A percentile compares a stretch with the other conserved stretches of the same genome.
Conservation (phyloP, 1,140 invertebrate species). For the Apocrypta bakeri region DNA sequence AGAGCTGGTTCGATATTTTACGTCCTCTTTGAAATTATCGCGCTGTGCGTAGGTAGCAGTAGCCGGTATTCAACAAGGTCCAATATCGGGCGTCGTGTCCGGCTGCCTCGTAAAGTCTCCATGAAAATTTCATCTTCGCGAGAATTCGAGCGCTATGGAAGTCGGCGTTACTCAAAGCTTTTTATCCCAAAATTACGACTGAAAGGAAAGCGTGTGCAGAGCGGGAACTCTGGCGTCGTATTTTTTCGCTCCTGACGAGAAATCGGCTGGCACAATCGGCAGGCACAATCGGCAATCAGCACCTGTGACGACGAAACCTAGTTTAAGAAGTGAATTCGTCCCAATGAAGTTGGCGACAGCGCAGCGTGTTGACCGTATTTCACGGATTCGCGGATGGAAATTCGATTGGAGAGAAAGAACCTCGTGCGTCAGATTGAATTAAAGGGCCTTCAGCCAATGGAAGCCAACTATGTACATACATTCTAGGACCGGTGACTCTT, state of each 20-base stretch:
- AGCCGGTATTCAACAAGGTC: too few relatives aligned
- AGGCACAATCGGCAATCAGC: too few relatives aligned
- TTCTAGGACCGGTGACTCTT: background rate
- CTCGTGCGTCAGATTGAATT: conserved; percentile 48
- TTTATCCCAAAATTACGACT: too few relatives aligned
- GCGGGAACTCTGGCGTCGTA: too few relatives aligned
- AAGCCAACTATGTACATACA: background rate
- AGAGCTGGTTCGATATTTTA: conserved; percentile 46
- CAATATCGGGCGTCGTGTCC: background rate
- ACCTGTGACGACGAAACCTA: too few relatives aligned
- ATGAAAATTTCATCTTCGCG: background rate
- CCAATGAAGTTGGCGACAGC: background rate
- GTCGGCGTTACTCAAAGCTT: too few relatives aligned
- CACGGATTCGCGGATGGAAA: conserved; percentile 9
- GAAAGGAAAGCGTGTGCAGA: background rate
- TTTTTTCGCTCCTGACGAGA: too few relatives aligned
- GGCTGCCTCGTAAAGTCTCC: background rate
- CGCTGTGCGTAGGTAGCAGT: background rate
- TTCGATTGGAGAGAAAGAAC: conserved; percentile 7
- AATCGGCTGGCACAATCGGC: too few relatives aligned
- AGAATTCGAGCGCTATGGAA: too few relatives aligned
- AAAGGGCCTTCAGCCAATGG: conserved; percentile 10
- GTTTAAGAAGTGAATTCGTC: background rate
- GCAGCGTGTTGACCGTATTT: conserved; percentile 15
- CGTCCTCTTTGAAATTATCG: background rate